Conservation (phyloP, 2,888 invertebrate species). For the Hesperia comma region DNA sequence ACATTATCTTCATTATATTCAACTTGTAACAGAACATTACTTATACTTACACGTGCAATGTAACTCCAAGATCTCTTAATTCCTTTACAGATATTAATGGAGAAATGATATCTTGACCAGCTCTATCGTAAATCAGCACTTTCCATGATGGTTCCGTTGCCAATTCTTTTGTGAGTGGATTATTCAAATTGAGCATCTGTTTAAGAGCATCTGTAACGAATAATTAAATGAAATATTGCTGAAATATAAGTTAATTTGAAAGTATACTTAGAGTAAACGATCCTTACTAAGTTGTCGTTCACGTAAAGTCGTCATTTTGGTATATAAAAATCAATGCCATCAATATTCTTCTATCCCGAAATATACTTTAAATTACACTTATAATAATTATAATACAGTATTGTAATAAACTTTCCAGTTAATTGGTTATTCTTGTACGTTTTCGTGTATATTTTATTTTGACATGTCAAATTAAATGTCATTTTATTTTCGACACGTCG, state of each 20-base stretch:
- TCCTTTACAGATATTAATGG: slow-evolving; percentile 98
- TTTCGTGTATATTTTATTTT: slow-evolving; percentile 16
- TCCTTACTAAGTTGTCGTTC: slow-evolving; percentile 88
- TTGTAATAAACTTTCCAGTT: not conserved
- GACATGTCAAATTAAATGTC: slow-evolving; percentile 16
- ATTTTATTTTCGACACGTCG: slow-evolving; percentile 23
- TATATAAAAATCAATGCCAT: slow-evolving; percentile 49
- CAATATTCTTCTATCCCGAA: slow-evolving; percentile 42
- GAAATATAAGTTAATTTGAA: not conserved
- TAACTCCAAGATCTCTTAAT: slow-evolving; percentile 97
- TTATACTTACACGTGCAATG: slow-evolving; percentile 97
- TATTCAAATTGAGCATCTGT: slow-evolving; percentile 97
- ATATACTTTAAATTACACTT: not conserved
- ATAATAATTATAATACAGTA: not conserved
- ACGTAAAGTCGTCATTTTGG: slow-evolving; percentile 86
- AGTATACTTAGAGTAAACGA: slow-evolving; percentile 41
- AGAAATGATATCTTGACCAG: slow-evolving; percentile 99
- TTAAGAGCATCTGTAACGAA: slow-evolving; percentile 90
- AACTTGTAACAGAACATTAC: slow-evolving; percentile 54
- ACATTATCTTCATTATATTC: no score
- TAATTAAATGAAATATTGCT: slow-evolving; percentile 23
- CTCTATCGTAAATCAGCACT: slow-evolving; percentile 96
- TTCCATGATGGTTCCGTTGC: slow-evolving; percentile 97
- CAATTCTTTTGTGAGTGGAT: slow-evolving; percentile 88
- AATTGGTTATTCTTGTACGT: not conserved